Evolutionary conservation across 2,113 vertebrate genomes (phyloP).

Genomic region (Isurus oxyrinchus): DNA sequence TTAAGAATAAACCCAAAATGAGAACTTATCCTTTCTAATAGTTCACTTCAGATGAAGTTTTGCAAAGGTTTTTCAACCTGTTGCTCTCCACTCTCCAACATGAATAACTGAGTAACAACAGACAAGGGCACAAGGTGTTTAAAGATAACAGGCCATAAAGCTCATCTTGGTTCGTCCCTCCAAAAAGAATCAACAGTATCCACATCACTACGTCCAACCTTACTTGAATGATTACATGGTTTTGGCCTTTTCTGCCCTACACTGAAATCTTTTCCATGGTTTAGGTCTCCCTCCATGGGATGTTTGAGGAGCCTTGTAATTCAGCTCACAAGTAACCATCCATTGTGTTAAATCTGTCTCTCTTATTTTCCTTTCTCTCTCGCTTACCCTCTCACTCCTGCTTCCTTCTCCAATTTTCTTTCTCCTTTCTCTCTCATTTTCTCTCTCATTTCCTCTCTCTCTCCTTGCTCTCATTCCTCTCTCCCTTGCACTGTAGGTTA

Average conservation of each 20-base stretch:
- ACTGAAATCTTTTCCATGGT: not conserved
- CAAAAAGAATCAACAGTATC: not conserved
- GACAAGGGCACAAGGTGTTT: not conserved
- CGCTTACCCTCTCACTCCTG: not conserved
- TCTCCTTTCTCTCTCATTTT: not conserved
- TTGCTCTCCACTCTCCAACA: not conserved
- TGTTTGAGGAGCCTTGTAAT: not conserved
- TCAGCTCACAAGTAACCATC: not conserved
- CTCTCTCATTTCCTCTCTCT: not conserved
- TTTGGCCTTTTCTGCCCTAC: not conserved
- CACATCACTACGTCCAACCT: not conserved
- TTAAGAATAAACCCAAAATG: not conserved
- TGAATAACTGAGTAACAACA: not conserved
- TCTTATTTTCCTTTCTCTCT: not conserved
- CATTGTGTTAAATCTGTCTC: not conserved
- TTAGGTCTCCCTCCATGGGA: not conserved
- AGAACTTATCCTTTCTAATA: not conserved
- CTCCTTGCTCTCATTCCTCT: not conserved
- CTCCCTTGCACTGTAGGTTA: constrained; percentile 47
- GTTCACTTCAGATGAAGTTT: not conserved
- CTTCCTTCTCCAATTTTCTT: not conserved
- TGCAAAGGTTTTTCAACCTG: not conserved
- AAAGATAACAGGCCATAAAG: not conserved
- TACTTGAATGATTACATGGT: not conserved
- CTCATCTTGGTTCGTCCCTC: not conserved